Base-by-base conservation (phyloP, 2,888 invertebrate species). In the Camptogramma bilineatum region DNA sequence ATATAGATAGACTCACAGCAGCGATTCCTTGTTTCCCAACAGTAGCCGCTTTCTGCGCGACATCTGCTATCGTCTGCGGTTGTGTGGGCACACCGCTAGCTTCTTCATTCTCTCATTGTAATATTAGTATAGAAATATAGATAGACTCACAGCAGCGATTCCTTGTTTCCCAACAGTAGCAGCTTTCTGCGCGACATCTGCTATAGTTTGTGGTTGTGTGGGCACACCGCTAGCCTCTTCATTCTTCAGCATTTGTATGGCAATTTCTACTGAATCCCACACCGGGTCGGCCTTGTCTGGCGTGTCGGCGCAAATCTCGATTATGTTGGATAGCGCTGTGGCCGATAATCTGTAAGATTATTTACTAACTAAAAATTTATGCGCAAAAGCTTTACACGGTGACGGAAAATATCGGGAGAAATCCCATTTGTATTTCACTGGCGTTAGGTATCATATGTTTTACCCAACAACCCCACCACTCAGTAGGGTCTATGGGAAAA, bases 101-200 rank as follows among this genome's bases (percentile, higher is more conserved):
- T 18, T 83, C 81, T 1, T 81, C 83, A 0, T 69, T 70, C 13
- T 81, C n/a, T n/a, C n/a, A n/a, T n/a, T n/a, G n/a, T n/a, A n/a
- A n/a, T n/a, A n/a, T n/a, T n/a, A n/a, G n/a, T n/a, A n/a, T n/a
- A 44, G 44, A 16, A 44, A 4, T 39, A 39, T 39, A 13, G 1
- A 39, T 39, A 13, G 1, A 82, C 86, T 85, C 39, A 92, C 92
- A 34, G 91, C 87, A 42, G 92, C 89, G 10, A 91, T 72, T 1
- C 77, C 85, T 1, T 83, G 85, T 54, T 85, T 77, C 0, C 90
- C 91, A 0, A 75, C 24, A 0, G 69, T 55, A 0, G 87, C 88
- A 0, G 92, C 90, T 19, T 70, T 79, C 1, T 73, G 59, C 0
- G 91, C 90, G 1, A 83, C 78, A 0, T 75, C 70, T 0, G 78